Evolutionary conservation across 2,113 vertebrate species (phyloP), one percentile per base, ranked within the genome.

Genomic region (Otocyon megalotis): DNA sequence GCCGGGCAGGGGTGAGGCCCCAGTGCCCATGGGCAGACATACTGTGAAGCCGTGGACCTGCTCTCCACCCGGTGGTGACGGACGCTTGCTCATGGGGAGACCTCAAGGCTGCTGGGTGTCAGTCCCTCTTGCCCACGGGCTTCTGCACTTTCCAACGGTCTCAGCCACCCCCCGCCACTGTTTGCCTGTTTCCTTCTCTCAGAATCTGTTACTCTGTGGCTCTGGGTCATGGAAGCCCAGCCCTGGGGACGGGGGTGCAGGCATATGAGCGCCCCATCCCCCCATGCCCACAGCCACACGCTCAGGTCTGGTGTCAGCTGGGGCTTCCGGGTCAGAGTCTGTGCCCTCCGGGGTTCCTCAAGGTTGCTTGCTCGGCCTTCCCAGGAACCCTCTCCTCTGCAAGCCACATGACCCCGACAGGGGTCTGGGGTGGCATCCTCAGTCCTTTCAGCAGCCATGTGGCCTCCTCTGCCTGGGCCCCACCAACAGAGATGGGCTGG

Each of bases 381-480:
- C 28, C 4, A 24, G 67, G 37, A 58, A 28, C n/a, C 20, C 43
- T 71, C 22, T 20, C 15, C 20, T 79, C 69, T 58, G 11, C 0
- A 7, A 69, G 17, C 79, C 14, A 0, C 0, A 1, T 6, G 28
- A 14, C 26, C 14, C 60, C 65, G 11, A 15, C 56, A 11, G 8
- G 19, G 72, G 8, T 12, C 56, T 10, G 1, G 5, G 37, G 3
- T 8, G 0, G 20, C 2, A 0, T n/a, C 15, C 17, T 60, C 2
- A 3, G 8, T 65, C 37, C 53, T 16, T 10, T 48, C 14, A n/a
- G 37, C 6, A 4, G 8, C 5, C 20, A 0, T 0, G 0, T n/a
- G 53, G 60, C 77, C 30, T 63, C 7, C 2, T 35, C 15, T 10
- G 26, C 60, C 16, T 26, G 8, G 54, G 48, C 48, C 65, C 65